Percentiles rank a stretch among this genome's conserved stretches.
Evolutionary conservation across 2,888 invertebrate species (phyloP).

Genomic region (Hypercompe scribonia): DNA sequence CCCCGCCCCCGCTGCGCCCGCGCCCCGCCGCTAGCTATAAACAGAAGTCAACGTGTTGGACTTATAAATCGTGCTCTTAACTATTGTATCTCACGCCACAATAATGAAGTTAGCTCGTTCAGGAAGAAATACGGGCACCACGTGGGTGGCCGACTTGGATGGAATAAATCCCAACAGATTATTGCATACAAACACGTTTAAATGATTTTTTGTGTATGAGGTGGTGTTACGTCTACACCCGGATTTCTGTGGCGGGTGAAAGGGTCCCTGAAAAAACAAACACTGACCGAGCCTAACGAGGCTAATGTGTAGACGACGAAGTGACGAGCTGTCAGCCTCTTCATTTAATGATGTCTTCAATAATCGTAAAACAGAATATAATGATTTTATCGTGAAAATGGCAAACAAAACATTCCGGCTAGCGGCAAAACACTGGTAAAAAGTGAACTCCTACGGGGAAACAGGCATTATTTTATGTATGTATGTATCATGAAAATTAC

Average conservation of each 20-base stretch:
- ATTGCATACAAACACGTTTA: constrained; percentile 78
- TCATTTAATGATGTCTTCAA: constrained; percentile 44
- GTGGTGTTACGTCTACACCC: constrained; percentile 70
- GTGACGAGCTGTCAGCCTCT: constrained; percentile 45
- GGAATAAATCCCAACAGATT: constrained; percentile 80
- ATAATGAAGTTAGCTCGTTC: constrained; percentile 87
- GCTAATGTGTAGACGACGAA: constrained; percentile 47
- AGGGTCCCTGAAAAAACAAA: constrained; percentile 82
- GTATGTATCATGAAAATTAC: constrained; percentile 36
- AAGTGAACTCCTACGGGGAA: too few species aligned
- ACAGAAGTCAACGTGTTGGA: constrained; percentile 87
- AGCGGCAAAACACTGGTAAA: too few species aligned
- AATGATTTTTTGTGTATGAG: constrained; percentile 77
- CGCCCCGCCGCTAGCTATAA: constrained; percentile 82
- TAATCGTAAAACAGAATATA: constrained; percentile 44
- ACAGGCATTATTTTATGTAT: too few species aligned
- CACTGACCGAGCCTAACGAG: constrained; percentile 47
- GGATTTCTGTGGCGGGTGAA: constrained; percentile 70
- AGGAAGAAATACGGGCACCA: constrained; percentile 84
- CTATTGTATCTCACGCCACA: constrained; percentile 86
- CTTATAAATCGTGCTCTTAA: constrained; percentile 87
- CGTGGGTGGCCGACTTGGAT: constrained; percentile 82
- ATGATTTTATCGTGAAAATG: constrained; percentile 41
- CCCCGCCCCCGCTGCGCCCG: constrained; percentile 79
- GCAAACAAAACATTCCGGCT: too few species aligned